phyloP scores from a whole-genome alignment of 2,888 invertebrate species.

The Bugula neritina region DNA sequence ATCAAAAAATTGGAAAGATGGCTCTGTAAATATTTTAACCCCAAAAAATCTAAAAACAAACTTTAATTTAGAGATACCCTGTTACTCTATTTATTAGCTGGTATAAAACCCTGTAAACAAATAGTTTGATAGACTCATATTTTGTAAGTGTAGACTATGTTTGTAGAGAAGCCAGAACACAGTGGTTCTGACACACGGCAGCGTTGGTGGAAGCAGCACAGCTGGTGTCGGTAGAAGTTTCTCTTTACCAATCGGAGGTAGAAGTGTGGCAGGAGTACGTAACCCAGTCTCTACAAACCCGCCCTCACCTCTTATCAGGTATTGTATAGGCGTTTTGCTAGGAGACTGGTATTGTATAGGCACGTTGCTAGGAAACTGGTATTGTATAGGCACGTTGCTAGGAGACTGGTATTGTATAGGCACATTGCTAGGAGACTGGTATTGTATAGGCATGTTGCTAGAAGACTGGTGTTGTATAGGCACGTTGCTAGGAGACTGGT shows the following conservation, averaged over 20 bases:
- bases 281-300: not conserved
- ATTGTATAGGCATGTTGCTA: too few relatives aligned
- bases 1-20: too few relatives aligned
- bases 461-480: too few relatives aligned
- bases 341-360: not conserved
- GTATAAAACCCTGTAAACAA: too few relatives aligned
- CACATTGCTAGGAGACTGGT: too few relatives aligned
- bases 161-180: not conserved
- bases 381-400: not conserved
- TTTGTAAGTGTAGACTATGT: too few relatives aligned
- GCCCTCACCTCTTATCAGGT: not conserved
- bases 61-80: not conserved
- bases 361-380: not conserved
- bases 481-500: too few relatives aligned
- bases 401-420: not conserved
- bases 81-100: not conserved
- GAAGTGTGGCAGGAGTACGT: not conserved
- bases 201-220: not conserved
- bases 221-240: slow-evolving; percentile 1
- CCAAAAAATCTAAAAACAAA: not conserved
- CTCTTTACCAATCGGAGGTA: slow-evolving; percentile 4
- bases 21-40: too few relatives aligned
- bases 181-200: not conserved
- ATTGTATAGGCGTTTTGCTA: not conserved
- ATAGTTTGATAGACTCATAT: too few relatives aligned